These are phyloP conservation scores for Portevinia maculata DNA, from an alignment of 2,888 invertebrate genomes.

Conservation along the genomic window DNA sequence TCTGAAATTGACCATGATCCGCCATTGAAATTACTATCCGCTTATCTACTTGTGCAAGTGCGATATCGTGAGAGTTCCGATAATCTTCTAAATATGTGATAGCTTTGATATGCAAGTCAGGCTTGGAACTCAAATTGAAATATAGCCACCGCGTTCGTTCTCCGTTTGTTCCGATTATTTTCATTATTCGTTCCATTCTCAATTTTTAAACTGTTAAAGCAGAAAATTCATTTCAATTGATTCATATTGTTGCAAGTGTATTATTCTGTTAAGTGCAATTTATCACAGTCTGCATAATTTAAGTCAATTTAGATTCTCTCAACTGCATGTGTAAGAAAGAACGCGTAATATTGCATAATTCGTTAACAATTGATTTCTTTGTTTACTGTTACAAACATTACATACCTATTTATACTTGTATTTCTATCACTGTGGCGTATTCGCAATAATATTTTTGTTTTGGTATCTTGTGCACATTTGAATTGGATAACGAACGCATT, in stretches of 20 bases:
- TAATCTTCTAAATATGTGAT: slow-evolving; percentile 11
- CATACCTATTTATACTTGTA: background rate
- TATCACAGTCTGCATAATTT: slow-evolving; percentile 35
- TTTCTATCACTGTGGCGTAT: slow-evolving; percentile 21
- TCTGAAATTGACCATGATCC: slow-evolving; percentile 11
- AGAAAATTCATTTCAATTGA: slow-evolving; percentile 42
- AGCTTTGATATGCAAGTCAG: background rate
- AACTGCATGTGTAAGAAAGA: background rate
- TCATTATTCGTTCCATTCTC: background rate
- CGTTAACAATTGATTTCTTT: slow-evolving; percentile 40
- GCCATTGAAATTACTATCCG: background rate
- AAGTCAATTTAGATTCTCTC: slow-evolving; percentile 32
- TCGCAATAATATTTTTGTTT: slow-evolving; percentile 26
- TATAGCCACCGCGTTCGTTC: no score
- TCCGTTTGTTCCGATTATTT: no score
- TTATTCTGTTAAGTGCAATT: slow-evolving; percentile 15
- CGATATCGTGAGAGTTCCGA: background rate
- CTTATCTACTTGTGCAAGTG: background rate
- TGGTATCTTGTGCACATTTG: slow-evolving; percentile 20
- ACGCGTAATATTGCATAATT: slow-evolving; percentile 40
- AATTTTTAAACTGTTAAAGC: background rate
- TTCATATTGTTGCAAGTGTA: slow-evolving; percentile 27
- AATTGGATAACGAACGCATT: slow-evolving; percentile 43
- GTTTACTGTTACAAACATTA: background rate
- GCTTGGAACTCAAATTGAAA: background rate